Base-by-base conservation (phyloP, 2,888 invertebrate genomes). In the Leptinotarsa tumamoca region DNA sequence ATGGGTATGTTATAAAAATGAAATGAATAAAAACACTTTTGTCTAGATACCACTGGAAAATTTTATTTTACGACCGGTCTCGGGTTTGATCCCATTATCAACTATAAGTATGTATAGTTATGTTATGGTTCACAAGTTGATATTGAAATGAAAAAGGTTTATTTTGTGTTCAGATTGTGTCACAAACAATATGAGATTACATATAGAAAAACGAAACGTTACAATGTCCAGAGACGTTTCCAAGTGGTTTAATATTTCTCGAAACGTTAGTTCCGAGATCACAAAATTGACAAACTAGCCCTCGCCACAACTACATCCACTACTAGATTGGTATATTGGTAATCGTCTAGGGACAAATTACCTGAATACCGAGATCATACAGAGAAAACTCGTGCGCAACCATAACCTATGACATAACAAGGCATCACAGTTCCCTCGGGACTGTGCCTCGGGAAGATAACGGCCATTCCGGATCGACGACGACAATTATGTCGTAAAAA, bases 401-500 rank as follows among this genome's bases (percentile, higher is more conserved):
- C 68, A 17, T 68, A 68, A 68, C 68, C 68, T 68, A 68, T 68
- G 68, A 68, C 68, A 51, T 68, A 51, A 68, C 68, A 52, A 54
- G 52, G 54, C 27, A 27, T 68, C 68, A n/a, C 54, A 21, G 21
- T 27, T 54, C 68, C 54, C 68, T 14, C 13, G 54, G 27, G 68
- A 68, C 27, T 27, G 13, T 68, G 68, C 54, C 5, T 27, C 23
- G 51, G n/a, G 52, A 54, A 68, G 68, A 68, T 68, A 68, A 54
- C 79, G 68, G 75, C 74, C 76, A 70, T 74, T 71, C 79, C 79
- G 79, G 78, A 80, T 68, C 80, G 79, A 79, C 81, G 76, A 68
- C 78, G 80, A 79, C 84, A 85, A 85, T 85, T 85, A 85, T 84
- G 81, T 82, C 83, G 83, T 84, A 84, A 85, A 85, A 84, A 84